Base-by-base conservation (phyloP, 2,888 invertebrate species). In the Clanis bilineata region DNA sequence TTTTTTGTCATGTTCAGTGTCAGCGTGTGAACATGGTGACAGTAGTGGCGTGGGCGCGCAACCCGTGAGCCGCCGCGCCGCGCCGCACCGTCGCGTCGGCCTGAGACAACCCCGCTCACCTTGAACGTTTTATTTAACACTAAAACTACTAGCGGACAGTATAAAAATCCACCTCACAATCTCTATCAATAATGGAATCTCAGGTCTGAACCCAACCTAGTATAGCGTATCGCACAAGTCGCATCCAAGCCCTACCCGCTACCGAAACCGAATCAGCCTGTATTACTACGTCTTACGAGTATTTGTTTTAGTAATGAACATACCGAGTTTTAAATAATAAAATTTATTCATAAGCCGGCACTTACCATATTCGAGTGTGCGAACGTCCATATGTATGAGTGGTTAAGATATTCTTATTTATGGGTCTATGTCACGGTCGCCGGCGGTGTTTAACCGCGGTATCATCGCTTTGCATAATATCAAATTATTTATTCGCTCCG, bases 291-390 rank as follows among this genome's bases (percentile, higher is more conserved):
- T 72, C 78, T 77, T 85, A 88, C 90, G 88, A 85, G 85, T 91
- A 90, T 92, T 92, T 91, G 91, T 92, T 92, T 92, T 92, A 91
- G 92, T 92, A 92, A 92, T 91, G 90, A 91, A 92, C 91, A 88
- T 90, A 86, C 88, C 83, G 84, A 87, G 88, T 91, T 90, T 92
- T 90, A 91, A 91, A 90, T 90, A 90, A 90, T 90, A 91, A 90
- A 91, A 90, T 90, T 82, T 90, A 92, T 92, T 91, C 92, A 92
- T 90, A 92, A 90, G 87, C 85, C 86, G 83, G 86, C 86, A 89
- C 91, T 90, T 90, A 89, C 89, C 90, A 90, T 90, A 90, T 89
- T 86, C 80, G 90, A 86, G 90, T 89, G 87, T 84, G 89, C 87
- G 86, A 83, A 83, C 80, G 90, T 88, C 88, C 91, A 90, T 91